Base-by-base conservation (phyloP, 2,888 invertebrate genomes). In the Pyrgus malvae region DNA sequence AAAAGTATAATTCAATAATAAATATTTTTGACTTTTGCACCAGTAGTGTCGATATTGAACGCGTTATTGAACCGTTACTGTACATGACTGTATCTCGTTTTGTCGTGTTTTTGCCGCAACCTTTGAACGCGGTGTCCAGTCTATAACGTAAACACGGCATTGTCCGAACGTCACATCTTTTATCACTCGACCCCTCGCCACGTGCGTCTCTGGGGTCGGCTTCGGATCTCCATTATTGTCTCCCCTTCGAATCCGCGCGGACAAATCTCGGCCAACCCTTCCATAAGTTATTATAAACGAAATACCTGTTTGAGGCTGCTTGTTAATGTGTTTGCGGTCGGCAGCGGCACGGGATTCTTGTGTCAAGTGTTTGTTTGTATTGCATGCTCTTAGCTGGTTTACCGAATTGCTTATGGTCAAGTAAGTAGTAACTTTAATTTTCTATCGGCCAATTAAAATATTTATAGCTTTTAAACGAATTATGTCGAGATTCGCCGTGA, bases 191-290 rank as follows among this genome's bases (percentile, higher is more conserved):
- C 66, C 61, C 63, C 63, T 61, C 60, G 61, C 59, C 46, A 58
- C 55, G 61, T 59, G 62, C 54, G 56, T 61, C 64, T 60, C 67
- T 42, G 63, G 66, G 67, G 64, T 69, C 70, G 66, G 63, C 65
- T 68, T 62, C 61, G 64, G 55, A 33, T 46, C 60, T 62, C 62
- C 64, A 59, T 69, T 69, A 67, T 67, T 65, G 68, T 66, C 65
- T 63, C 63, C 65, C 64, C 57, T 55, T 48, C 54, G 61, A 62
- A 64, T 61, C 65, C 55, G 50, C 60, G 61, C 35, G 46, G 35
- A 68, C 70, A 62, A 68, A 66, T 67, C 66, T 64, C 51, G 56
- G 51, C 64, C 61, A 61, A 59, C 59, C 60, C 61, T 56, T 56
- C 42, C 41, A 48, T 42, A n/a, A 55, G 44, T 44, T 56, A 50